phyloP scores from a whole-genome alignment of 2,888 invertebrate genomes.

The Cinara cedri region DNA sequence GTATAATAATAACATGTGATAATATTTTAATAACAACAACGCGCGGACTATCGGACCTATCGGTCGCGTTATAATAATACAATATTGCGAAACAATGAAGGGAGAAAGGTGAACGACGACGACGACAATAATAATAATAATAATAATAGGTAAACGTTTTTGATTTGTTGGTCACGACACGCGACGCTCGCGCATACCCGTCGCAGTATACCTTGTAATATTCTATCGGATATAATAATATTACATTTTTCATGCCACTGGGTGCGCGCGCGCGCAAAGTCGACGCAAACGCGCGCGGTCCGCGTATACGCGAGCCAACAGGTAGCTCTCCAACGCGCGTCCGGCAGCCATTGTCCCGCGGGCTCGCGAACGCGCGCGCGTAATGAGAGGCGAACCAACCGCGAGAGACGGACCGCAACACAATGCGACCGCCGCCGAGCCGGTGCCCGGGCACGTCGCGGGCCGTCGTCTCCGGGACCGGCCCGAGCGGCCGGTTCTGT shows the following conservation, averaged over 20 bases:
- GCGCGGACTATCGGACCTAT: background rate
- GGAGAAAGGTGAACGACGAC: conserved; percentile 44
- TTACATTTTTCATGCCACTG: background rate
- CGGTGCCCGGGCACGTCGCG: background rate
- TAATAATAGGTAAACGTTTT: conserved; percentile 9
- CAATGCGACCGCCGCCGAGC: conserved; percentile 31
- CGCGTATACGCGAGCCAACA: conserved; percentile 18
- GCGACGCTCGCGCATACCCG: background rate
- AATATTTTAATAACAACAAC: background rate
- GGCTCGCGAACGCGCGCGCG: too few species aligned
- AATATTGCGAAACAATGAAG: conserved; percentile 6
- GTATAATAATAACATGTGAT: background rate
- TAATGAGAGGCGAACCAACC: conserved; percentile 57
- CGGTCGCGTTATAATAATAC: background rate
- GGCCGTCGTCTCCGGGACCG: background rate
- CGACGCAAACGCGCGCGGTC: background rate
- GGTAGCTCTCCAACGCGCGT: conserved; percentile 44
- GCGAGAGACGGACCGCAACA: conserved; percentile 45
- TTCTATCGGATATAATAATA: background rate
- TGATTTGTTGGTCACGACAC: conserved; percentile 54
- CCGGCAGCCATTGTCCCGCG: conserved; percentile 53
- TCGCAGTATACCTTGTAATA: too few species aligned
- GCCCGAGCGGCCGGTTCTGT: conserved; percentile 10
- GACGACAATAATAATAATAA: conserved; percentile 16
- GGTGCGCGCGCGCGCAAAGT: background rate